These are phyloP conservation scores for Lasioglossum figueresi DNA, from an alignment of 2,888 invertebrate species.

Conservation along the genomic window DNA sequence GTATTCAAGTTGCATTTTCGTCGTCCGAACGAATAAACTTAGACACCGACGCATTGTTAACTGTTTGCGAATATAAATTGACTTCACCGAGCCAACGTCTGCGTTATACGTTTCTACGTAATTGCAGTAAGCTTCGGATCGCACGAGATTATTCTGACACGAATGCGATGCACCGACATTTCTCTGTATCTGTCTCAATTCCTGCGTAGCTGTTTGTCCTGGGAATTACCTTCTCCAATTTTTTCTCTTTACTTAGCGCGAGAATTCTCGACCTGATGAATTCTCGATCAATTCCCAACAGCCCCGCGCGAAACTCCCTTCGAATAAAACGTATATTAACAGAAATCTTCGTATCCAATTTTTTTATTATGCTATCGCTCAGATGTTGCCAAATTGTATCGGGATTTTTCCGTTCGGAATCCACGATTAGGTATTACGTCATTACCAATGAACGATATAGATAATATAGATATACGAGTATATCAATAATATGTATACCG, in stretches of 20 bases:
- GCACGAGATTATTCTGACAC: neutral
- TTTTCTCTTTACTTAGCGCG: neutral
- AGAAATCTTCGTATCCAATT: neutral
- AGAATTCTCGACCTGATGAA: neutral
- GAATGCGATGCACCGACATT: neutral
- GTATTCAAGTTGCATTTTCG: conserved; percentile 2
- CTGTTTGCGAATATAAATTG: conserved; percentile 2
- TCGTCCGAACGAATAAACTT: neutral
- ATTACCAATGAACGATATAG: too few species aligned
- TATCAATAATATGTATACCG: too few species aligned
- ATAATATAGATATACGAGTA: too few species aligned
- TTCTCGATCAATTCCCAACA: neutral
- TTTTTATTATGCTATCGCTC: neutral
- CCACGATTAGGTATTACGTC: neutral
- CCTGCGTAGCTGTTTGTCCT: neutral
- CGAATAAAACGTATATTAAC: neutral
- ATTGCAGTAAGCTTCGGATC: conserved; percentile 7
- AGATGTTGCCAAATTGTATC: neutral
- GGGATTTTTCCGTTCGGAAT: neutral
- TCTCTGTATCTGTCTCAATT: neutral
- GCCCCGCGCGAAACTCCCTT: neutral
- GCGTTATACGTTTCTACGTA: neutral
- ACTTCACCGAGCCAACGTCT: neutral
- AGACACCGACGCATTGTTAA: neutral
- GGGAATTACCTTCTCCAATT: neutral